Evolutionary conservation across 2,797 vertebrate genomes (phyloP), one percentile per base, ranked within the genome.

Genomic region (Cercopithecus diana): DNA sequence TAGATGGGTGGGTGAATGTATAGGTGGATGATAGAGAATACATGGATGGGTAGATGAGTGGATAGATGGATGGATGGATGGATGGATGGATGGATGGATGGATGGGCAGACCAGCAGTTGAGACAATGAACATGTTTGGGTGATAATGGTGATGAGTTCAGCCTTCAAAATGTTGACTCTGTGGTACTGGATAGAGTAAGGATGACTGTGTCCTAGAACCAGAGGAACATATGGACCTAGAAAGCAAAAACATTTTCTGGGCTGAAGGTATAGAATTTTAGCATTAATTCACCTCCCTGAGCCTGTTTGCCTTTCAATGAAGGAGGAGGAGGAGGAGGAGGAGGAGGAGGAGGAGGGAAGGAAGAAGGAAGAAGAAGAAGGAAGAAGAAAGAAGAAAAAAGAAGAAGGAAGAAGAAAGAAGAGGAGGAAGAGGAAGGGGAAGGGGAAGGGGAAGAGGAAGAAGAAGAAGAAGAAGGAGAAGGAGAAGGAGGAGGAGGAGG

Each of bases 381-480:
- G 2, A 0, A 0, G 12, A 13, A 2, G 43, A n/a, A n/a, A n/a
- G n/a, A n/a, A n/a, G n/a, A n/a, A n/a, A n/a, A n/a, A n/a, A n/a
- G n/a, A n/a, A n/a, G n/a, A n/a, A n/a, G n/a, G n/a, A n/a, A n/a
- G n/a, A n/a, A n/a, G n/a, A n/a, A n/a, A n/a, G n/a, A n/a, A 48
- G 48, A 50, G 48, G 17, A 50, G 14, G 41, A 41, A 11, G 11
- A 45, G 0, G 2, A 45, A 39, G 39, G 4, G 0, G 11, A 12
- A 0, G 11, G 0, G 2, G 10, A 41, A 41, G 41, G 0, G 1
- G 43, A 13, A 1, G 45, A 4, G 0, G 12, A 45, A 2, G 45
- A 13, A 3, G 45, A 13, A 3, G 45, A 13, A 10, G 2, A 0
- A 0, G 12, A 13, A 2, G 43, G 1, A 13, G 45, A 4, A 0